Evolutionary conservation across 2,797 vertebrate species (phyloP).

Genomic region (Girardinus metallicus): DNA sequence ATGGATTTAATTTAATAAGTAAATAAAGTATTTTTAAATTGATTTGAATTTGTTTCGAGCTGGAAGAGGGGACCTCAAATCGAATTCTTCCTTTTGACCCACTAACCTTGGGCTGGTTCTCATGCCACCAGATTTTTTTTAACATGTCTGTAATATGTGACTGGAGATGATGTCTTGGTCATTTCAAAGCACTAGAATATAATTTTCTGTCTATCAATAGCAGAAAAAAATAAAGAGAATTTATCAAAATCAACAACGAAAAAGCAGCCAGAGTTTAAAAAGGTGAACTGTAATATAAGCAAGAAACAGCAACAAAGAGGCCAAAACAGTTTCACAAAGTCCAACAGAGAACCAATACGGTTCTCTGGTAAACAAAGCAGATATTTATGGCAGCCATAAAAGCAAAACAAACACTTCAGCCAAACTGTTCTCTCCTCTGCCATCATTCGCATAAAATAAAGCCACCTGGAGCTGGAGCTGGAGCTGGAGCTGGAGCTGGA

Average conservation of each 20-base stretch:
- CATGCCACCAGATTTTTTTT: neutral
- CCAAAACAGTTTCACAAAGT: too few relatives aligned
- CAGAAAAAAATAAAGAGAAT: too few relatives aligned
- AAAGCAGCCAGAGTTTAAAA: too few relatives aligned
- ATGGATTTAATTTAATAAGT: too few relatives aligned
- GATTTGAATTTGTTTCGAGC: too few relatives aligned
- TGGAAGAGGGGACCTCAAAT: too few relatives aligned
- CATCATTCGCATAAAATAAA: constrained; percentile 35
- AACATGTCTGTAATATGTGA: neutral
- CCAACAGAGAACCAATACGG: too few relatives aligned
- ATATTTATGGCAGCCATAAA: constrained; percentile 28
- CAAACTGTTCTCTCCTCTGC: constrained; percentile 16
- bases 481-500: neutral
- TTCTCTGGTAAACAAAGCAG: neutral
- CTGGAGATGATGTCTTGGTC: neutral
- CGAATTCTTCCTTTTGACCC: neutral
- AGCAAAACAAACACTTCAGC: constrained; percentile 20
- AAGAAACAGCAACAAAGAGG: too few relatives aligned
- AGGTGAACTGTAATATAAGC: too few relatives aligned
- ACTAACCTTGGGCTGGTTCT: neutral
- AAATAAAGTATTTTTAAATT: too few relatives aligned
- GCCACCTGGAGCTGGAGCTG: neutral
- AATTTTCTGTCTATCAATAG: too few relatives aligned
- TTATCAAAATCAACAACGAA: too few relatives aligned
- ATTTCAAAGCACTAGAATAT: neutral